A percentile compares a stretch with the other conserved stretches of the same genome.
Evolutionary conservation across 1,140 invertebrate species (phyloP).

Genomic region (Zophobas morio): DNA sequence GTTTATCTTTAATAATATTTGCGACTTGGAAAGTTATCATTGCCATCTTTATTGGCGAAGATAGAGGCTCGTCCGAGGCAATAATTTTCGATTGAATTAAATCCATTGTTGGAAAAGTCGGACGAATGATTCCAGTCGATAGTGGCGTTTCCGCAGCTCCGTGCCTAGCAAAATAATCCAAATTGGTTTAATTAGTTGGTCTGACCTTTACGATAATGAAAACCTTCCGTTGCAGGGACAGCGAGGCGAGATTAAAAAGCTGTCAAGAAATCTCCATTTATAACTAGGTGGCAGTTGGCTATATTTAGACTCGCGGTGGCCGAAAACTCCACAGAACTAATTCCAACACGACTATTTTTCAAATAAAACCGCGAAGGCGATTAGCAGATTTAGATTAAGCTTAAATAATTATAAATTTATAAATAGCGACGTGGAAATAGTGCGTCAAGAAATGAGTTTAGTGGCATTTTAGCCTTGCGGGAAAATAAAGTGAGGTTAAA

Average conservation of each 20-base stretch:
- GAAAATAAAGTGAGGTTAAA: no score
- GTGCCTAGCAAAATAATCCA: not conserved
- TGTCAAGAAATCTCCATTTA: conserved; percentile 27
- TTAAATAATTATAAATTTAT: no score
- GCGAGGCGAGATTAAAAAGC: conserved; percentile 16
- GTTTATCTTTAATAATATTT: conserved; percentile 12
- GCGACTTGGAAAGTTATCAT: conserved; percentile 2
- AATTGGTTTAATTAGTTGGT: conserved; percentile 28
- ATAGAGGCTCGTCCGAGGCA: conserved; percentile 10
- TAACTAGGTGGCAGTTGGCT: conserved; percentile 25
- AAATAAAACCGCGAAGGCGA: no score
- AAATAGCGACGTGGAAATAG: no score
- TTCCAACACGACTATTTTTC: no score
- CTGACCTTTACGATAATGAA: conserved; percentile 39
- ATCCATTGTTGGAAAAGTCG: conserved; percentile 11
- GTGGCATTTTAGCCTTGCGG: no score
- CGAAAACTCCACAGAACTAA: no score
- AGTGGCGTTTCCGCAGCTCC: conserved; percentile 1
- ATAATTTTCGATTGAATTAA: conserved; percentile 31
- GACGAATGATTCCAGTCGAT: conserved; percentile 16
- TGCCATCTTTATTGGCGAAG: conserved; percentile 4
- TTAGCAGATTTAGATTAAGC: no score
- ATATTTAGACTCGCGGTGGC: conserved; percentile 3
- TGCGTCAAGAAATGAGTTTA: no score
- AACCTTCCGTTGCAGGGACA: conserved; percentile 36